Evolutionary conservation across 2,113 vertebrate genomes (phyloP), one percentile per base, ranked within the genome.

Genomic region (Phylloscopus whistleri): DNA sequence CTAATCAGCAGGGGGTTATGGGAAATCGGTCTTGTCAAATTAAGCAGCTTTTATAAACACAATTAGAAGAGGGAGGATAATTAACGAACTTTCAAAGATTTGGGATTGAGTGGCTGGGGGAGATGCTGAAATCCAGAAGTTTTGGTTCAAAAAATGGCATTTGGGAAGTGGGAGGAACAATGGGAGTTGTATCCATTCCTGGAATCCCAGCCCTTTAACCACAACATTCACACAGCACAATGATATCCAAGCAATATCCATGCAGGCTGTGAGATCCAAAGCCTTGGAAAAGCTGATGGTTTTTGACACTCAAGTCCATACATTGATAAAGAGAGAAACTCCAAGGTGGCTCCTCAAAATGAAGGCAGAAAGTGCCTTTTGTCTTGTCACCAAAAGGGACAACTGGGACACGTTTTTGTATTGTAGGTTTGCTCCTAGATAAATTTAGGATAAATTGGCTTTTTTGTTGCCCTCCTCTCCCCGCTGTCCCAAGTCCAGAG

Each of bases 1-100:
- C 91, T 96, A 92, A 96, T 96, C 96, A 96, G 93, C 84, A 93
- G 86, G 91, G 93, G 96, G 89, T 92, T 96, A 95, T 97, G 96
- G 94, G 94, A 95, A 96, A 97, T 97, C 60, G 22, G 94, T 97
- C 93, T 81, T 84, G 96, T 95, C 93, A 94, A 95, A 96, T 97
- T 95, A 95, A 94, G 80, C n/a, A 41, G 90, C 93, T 96, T 97
- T 95, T 96, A 95, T 90, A 95, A 97, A 78, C 7, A 1, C 79
- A 93, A 70, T 95, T 93, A 97, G 59, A 70, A 77, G 80, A 81
- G 30, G 37, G 93, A 90, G 68, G 80, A 74, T 96, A 95, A 97
- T 95, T 94, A 97, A 95, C 22, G 27, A 86, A 49, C 89, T 86
- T 59, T 43, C 18, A 18, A n/a, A 92, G 27, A 63, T n/a, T 70